These are phyloP conservation scores for Atrina japonica DNA, from an alignment of 2,888 invertebrate genomes.

Conservation along the genomic window DNA sequence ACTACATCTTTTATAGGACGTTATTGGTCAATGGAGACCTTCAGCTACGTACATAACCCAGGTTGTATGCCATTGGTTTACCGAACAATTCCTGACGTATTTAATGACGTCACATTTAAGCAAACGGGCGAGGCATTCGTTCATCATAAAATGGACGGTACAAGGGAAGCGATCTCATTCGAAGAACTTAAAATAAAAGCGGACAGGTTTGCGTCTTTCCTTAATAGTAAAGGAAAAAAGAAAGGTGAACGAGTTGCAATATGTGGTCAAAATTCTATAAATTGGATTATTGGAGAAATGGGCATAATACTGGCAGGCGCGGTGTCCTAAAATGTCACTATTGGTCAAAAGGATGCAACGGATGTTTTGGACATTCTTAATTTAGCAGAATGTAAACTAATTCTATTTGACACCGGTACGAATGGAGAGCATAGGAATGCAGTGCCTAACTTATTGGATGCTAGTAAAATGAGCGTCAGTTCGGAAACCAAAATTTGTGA, in stretches of 20 bases:
- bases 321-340: conserved; percentile 14
- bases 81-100: conserved; percentile 5
- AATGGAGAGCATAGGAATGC: background rate
- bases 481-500: conserved; percentile 14
- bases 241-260: conserved; percentile 22
- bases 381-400: conserved; percentile 11
- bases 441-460: conserved; percentile 7
- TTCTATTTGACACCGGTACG: conserved; percentile 16
- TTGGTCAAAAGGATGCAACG: conserved; percentile 13
- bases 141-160: conserved; percentile 17
- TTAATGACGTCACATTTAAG: background rate
- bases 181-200: conserved; percentile 1
- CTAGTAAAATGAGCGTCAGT: background rate
- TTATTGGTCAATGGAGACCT: no score
- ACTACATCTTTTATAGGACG: no score
- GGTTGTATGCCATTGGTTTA: conserved; percentile 3
- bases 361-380: conserved; percentile 17
- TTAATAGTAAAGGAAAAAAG: conserved; percentile 13
- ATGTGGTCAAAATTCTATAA: conserved; percentile 30
- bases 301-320: conserved; percentile 27
- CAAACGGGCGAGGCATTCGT: conserved; percentile 11
- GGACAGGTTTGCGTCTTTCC: conserved; percentile 4
- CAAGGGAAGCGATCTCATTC: conserved; percentile 13
- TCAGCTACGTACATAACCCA: conserved; percentile 11
- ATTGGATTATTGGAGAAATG: conserved; percentile 30